Conservation (phyloP, 37 sponge, comb jelly and placozoan species). For the Cliona cf. orientalis region DNA sequence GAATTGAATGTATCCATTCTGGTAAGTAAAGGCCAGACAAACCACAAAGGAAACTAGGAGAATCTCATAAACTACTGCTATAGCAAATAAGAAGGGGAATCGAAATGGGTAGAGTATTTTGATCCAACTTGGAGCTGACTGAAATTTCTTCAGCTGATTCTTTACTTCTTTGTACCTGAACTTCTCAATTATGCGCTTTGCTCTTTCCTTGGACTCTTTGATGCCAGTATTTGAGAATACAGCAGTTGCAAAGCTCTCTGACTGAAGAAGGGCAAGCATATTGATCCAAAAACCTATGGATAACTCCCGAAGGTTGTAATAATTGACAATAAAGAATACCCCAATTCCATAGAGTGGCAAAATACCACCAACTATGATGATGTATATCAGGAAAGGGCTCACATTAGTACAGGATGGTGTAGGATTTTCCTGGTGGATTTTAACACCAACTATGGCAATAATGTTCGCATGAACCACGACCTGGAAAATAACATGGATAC, state of each 20-base stretch:
- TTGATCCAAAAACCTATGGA: constrained; percentile 31
- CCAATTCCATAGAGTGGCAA: constrained; percentile 26
- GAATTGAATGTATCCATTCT: background rate
- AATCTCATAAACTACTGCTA: constrained; percentile 4
- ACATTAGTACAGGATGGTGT: background rate
- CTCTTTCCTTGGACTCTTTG: constrained; percentile 12
- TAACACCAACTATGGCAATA: constrained; percentile 28
- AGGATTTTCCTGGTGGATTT: constrained; percentile 45
- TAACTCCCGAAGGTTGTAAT: constrained; percentile 21
- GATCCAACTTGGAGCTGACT: background rate
- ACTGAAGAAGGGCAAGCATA: constrained; percentile 45
- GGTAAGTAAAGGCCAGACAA: background rate
- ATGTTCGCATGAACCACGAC: constrained; percentile 3
- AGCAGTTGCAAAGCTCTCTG: constrained; percentile 20
- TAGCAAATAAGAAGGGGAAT: constrained; percentile 1
- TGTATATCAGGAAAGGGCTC: constrained; percentile 26
- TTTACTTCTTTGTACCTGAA: constrained; percentile 4
- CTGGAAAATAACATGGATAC: constrained; percentile 17
- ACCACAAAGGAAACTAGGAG: constrained; percentile 13
- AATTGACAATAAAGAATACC: constrained; percentile 40
- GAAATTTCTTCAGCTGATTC: background rate
- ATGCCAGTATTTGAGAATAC: constrained; percentile 14
- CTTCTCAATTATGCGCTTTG: constrained; percentile 17
- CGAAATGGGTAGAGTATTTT: constrained; percentile 6
- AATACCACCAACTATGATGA: constrained; percentile 20